Evolutionary conservation across 2,113 vertebrate species (phyloP).

Genomic region (Casuarius casuarius): DNA sequence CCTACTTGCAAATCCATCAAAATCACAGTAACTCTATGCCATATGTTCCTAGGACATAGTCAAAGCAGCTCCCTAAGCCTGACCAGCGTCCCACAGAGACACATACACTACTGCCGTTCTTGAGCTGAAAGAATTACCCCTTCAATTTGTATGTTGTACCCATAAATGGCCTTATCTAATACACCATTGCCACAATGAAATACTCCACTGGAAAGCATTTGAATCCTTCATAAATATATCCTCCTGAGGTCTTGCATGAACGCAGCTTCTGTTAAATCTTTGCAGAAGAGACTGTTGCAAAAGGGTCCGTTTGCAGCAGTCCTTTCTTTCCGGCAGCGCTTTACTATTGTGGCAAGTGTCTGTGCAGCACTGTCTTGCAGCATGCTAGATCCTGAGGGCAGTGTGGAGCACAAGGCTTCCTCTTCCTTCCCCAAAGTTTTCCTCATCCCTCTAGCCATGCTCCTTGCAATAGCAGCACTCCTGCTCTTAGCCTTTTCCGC

Average conservation of each 20-base stretch:
- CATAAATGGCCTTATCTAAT: background rate
- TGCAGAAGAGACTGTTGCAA: conserved; percentile 22
- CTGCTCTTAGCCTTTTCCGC: conserved; percentile 72
- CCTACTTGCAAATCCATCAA: background rate
- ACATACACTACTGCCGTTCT: accelerated
- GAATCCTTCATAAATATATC: accelerated
- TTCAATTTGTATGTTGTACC: background rate
- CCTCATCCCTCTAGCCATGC: conserved; percentile 69
- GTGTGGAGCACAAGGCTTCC: conserved; percentile 55
- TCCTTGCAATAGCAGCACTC: conserved; percentile 63
- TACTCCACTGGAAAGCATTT: accelerated
- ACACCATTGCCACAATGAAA: accelerated
- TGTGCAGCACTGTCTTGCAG: conserved; percentile 13
- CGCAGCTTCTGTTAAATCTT: accelerated
- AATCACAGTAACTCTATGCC: background rate
- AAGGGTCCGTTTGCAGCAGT: conserved; percentile 52
- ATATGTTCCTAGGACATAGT: background rate
- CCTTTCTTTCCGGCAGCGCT: conserved; percentile 38
- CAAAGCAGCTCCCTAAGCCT: background rate
- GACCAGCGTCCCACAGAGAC: background rate
- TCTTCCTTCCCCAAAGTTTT: conserved; percentile 19
- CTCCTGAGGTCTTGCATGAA: accelerated
- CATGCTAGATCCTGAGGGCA: conserved; percentile 74
- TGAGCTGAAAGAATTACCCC: background rate
- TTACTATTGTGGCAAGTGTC: background rate